Conservation (phyloP, 2,888 invertebrate genomes). For the Drosophila pseudotakahashii region DNA sequence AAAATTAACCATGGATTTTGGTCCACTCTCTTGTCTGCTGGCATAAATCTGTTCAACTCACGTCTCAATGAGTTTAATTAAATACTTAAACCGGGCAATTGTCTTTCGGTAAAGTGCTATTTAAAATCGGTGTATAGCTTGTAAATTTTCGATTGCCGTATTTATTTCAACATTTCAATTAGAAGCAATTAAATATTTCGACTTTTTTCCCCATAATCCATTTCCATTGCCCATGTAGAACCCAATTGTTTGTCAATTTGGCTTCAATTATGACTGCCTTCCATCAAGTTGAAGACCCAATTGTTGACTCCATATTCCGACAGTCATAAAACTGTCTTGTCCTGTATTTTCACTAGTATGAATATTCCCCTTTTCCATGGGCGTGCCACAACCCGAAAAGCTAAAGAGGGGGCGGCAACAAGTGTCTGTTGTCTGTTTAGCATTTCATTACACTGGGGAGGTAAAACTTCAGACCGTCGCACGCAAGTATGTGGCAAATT, state of each 20-base stretch:
- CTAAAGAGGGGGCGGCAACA: slow-evolving; percentile 41
- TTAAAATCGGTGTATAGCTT: too few species aligned
- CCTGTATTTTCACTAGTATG: slow-evolving; percentile 17
- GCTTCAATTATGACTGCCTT: slow-evolving; percentile 39
- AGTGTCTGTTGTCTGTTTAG: slow-evolving; percentile 51
- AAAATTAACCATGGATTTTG: slow-evolving; percentile 15
- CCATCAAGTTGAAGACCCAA: slow-evolving; percentile 33
- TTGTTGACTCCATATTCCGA: slow-evolving; percentile 16
- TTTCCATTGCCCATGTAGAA: slow-evolving; percentile 26
- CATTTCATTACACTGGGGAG: slow-evolving; percentile 47
- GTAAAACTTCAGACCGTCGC: slow-evolving; percentile 7
- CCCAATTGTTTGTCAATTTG: slow-evolving; percentile 15
- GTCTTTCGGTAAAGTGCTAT: too few species aligned
- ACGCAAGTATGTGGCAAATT: slow-evolving; percentile 59
- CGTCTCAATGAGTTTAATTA: slow-evolving; percentile 7
- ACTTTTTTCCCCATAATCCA: slow-evolving; percentile 18
- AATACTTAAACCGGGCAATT: background rate
- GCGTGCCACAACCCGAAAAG: slow-evolving; percentile 14
- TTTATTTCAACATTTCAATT: slow-evolving; percentile 1
- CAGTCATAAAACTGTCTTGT: slow-evolving; percentile 50
- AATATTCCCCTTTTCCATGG: slow-evolving; percentile 5
- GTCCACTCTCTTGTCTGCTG: background rate
- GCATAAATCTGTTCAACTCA: slow-evolving; percentile 8
- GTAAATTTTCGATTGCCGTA: background rate
- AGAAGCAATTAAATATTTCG: slow-evolving; percentile 11